These are phyloP conservation scores for Smithornis capensis DNA, from an alignment of 2,113 vertebrate genomes.

Conservation along the genomic window DNA sequence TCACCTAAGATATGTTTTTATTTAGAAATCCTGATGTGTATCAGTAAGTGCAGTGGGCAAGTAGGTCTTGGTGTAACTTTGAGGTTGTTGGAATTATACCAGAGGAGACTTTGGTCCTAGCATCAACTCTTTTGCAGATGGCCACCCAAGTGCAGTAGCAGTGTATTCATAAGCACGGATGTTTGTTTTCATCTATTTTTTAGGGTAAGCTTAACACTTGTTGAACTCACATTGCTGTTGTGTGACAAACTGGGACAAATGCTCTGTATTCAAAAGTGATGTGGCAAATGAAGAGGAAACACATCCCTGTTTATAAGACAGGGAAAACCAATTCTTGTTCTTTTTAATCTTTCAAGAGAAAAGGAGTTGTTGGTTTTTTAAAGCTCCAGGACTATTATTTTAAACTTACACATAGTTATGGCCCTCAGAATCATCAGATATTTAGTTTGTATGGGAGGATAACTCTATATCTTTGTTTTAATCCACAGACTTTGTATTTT, in stretches of 20 bases:
- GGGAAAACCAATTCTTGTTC: background rate
- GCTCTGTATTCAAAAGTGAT: background rate
- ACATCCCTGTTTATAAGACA: background rate
- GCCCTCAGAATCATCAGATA: background rate
- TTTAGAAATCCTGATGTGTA: slow-evolving; percentile 27
- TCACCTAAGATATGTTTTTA: slow-evolving; percentile 41
- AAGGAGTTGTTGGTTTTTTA: background rate
- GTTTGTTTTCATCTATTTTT: background rate
- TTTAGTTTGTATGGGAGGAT: background rate
- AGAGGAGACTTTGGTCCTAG: background rate
- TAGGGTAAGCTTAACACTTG: background rate
- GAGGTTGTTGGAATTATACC: slow-evolving; percentile 2
- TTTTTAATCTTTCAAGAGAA: background rate
- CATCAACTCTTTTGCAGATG: background rate
- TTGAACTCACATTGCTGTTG: background rate
- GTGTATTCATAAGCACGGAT: background rate
- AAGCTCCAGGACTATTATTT: background rate
- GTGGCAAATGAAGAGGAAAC: background rate
- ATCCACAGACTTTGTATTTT: background rate
- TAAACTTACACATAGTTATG: background rate
- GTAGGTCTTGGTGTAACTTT: background rate
- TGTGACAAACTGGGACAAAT: background rate
- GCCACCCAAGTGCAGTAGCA: slow-evolving; percentile 28
- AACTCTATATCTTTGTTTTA: background rate
- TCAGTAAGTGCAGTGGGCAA: slow-evolving; percentile 20